Evolutionary conservation across 2,888 invertebrate genomes (phyloP), one percentile per base, ranked within the genome.

Genomic region (Cataglyphis cursor): DNA sequence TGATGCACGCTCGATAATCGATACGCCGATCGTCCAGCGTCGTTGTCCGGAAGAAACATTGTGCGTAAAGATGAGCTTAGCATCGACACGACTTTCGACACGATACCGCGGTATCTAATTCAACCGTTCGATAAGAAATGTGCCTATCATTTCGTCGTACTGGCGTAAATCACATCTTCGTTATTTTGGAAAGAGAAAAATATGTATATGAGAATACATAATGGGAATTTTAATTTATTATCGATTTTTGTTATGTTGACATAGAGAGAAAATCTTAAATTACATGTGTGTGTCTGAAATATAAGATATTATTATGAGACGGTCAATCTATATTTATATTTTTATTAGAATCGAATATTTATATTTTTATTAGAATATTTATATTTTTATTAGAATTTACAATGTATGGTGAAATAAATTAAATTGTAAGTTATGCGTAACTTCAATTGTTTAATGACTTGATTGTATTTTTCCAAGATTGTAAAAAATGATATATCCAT

Each of bases 1-100:
- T 75, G 61, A 65, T 86, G 82, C 84, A 80, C 21, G 85, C 78
- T 81, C 87, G 66, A 83, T 87, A 81, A 85, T 83, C 87, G 78
- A 83, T 83, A 87, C 83, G 85, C 85, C 85, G 85, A 87, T 87
- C 87, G 78, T 4, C 83, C 78, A 61, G 81, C 85, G 87, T 87
- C 81, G 70, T 75, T 75, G 35, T 70, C 70, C 83, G 78, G 35
- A 48, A 78, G 78, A 81, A 80, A 85, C 83, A 70, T 70, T 78
- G 74, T 72, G 72, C 68, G 73, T 51, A 48, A 75, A 75, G 64
- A 75, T 51, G 38, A 24, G 54, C 65, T 76, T 76, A 75, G 31
- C 74, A 76, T 54, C 51, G 38, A 65, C 65, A 65, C 12, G 65
- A 65, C 54, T 76, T 54, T 54, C 76, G 65, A 54, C 41, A 51